Evolutionary conservation across 2,797 vertebrate species (phyloP).

Genomic region (Cryptoblepharus egeriae): DNA sequence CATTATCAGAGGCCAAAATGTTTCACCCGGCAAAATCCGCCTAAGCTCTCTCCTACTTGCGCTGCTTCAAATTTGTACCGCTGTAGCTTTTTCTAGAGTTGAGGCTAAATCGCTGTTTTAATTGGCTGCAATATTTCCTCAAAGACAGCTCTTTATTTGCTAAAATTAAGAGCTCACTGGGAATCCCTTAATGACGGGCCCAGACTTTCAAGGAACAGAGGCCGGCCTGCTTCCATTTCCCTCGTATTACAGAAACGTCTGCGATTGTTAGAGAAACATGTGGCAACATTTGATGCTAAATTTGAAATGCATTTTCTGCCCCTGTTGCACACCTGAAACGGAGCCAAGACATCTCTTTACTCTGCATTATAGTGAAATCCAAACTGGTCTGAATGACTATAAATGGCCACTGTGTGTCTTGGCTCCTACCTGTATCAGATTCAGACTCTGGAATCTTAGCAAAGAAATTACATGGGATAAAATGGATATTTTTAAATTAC

Average conservation of each 20-base stretch:
- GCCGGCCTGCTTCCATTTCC: slow-evolving; percentile 63
- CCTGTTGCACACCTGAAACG: slow-evolving; percentile 73
- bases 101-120: not conserved
- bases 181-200: not conserved
- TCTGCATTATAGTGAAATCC: slow-evolving; percentile 79
- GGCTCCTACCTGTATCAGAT: slow-evolving; percentile 84
- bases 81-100: slow-evolving; percentile 6
- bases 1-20: slow-evolving; percentile 13
- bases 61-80: not conserved
- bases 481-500: slow-evolving; percentile 83
- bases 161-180: slow-evolving; percentile 65
- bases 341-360: slow-evolving; percentile 78
- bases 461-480: slow-evolving; percentile 83
- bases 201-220: slow-evolving; percentile 42
- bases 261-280: slow-evolving; percentile 71
- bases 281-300: slow-evolving; percentile 65
- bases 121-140: slow-evolving; percentile 55
- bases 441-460: slow-evolving; percentile 79
- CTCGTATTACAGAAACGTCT: slow-evolving; percentile 68
- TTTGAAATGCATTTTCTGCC: slow-evolving; percentile 75
- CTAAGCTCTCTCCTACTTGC: slow-evolving; percentile 8
- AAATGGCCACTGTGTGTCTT: slow-evolving; percentile 81
- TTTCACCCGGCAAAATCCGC: not conserved
- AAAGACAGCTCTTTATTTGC: slow-evolving; percentile 54
- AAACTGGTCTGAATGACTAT: slow-evolving; percentile 77